Conservation (phyloP, 2,888 invertebrate species). For the Pelosia muscerda region DNA sequence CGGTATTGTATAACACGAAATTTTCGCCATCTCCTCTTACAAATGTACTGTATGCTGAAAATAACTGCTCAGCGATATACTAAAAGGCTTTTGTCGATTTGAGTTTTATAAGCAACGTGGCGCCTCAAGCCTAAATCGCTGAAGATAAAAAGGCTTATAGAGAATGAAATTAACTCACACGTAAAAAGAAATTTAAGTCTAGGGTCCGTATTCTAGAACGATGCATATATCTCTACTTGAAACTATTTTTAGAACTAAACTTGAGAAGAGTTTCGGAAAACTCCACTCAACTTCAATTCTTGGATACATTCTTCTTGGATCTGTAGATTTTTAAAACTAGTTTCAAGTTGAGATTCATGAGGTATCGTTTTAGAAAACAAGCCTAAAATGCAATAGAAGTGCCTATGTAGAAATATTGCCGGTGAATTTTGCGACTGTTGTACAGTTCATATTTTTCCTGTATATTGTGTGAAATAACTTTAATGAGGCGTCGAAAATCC, state of each 20-base stretch:
- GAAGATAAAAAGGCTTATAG: conserved; percentile 32
- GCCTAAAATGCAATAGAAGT: not conserved
- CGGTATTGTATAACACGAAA: not conserved
- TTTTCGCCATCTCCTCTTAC: not conserved
- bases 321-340: too few species aligned
- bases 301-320: too few species aligned
- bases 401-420: not conserved
- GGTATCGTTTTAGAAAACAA: too few species aligned
- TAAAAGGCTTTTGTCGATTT: conserved; percentile 45
- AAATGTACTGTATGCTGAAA: not conserved
- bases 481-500: conserved; percentile 20
- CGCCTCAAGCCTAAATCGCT: conserved; percentile 47
- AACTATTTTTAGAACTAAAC: too few species aligned
- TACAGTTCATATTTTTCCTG: not conserved
- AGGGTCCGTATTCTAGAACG: too few species aligned
- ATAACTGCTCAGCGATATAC: conserved; percentile 10
- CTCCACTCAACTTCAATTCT: too few species aligned
- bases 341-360: too few species aligned
- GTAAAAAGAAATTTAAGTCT: conserved; percentile 15
- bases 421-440: not conserved
- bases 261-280: too few species aligned
- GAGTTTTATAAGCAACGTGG: conserved; percentile 27
- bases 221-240: too few species aligned
- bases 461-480: conserved; percentile 24
- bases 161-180: conserved; percentile 26